phyloP scores from a whole-genome alignment of 1,140 invertebrate species.

The Thrips palmi region DNA sequence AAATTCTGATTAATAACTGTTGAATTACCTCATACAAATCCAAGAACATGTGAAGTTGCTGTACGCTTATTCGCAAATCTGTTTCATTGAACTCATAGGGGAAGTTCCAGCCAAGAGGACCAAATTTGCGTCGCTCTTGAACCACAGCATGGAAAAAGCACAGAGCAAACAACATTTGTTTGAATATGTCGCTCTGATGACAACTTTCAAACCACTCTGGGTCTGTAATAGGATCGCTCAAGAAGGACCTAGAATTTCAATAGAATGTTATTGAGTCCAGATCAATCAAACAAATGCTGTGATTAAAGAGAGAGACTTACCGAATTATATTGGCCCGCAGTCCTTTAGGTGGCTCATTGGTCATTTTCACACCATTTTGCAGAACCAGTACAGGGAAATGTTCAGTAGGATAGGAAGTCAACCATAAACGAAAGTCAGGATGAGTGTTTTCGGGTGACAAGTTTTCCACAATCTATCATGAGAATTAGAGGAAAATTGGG shows the following conservation, averaged over 20 bases:
- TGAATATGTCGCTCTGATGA: constrained; percentile 56
- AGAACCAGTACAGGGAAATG: constrained; percentile 81
- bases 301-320: constrained; percentile 17
- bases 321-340: constrained; percentile 47
- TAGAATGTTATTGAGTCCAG: neutral
- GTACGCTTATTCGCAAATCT: constrained; percentile 70
- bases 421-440: constrained; percentile 79
- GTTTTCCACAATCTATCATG: constrained; percentile 48
- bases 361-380: constrained; percentile 92
- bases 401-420: constrained; percentile 84
- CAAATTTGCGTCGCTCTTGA: constrained; percentile 80
- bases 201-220: constrained; percentile 73
- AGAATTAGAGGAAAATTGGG: constrained; percentile 6
- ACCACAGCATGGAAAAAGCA: constrained; percentile 91
- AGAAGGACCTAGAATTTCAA: constrained; percentile 38
- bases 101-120: constrained; percentile 88
- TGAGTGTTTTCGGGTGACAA: constrained; percentile 58
- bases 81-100: constrained; percentile 93
- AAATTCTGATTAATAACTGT: neutral
- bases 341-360: constrained; percentile 81
- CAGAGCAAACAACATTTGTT: constrained; percentile 71
- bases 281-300: neutral
- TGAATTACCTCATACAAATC: constrained; percentile 56
- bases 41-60: constrained; percentile 76
- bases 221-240: constrained; percentile 74